Conservation (phyloP, 2,797 vertebrate genomes). For the Myiotriccus ornatus region DNA sequence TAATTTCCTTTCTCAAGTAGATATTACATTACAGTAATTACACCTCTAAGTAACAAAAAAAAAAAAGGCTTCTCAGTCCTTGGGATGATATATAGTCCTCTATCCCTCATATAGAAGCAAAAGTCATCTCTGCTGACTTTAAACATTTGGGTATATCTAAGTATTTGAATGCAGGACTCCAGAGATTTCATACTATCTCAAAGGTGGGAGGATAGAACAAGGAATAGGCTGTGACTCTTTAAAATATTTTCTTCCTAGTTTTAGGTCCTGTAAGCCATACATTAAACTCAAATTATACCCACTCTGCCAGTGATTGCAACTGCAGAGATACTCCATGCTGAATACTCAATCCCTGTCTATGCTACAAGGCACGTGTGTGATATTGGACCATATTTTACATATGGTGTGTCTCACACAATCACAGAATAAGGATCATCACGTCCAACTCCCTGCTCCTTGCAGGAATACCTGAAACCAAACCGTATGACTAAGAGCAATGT, state of each 20-base stretch:
- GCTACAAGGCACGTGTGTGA: neutral
- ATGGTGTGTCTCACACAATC: neutral
- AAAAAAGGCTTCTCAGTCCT: neutral
- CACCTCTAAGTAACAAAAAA: neutral
- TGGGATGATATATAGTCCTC: neutral
- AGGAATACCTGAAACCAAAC: neutral
- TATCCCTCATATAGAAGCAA: neutral
- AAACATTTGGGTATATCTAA: neutral
- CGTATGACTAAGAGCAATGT: neutral
- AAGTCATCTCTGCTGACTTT: neutral
- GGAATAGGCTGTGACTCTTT: neutral
- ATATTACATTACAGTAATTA: neutral
- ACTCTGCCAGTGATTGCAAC: neutral
- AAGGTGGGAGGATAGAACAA: neutral
- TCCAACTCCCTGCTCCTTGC: neutral
- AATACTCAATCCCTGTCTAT: neutral
- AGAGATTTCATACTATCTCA: neutral
- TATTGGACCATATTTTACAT: neutral
- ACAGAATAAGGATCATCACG: neutral
- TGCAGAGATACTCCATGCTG: neutral
- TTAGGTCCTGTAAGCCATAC: neutral
- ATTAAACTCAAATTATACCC: neutral
- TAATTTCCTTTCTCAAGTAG: conserved; percentile 3
- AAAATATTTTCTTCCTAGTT: conserved; percentile 13
- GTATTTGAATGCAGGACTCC: neutral